Evolutionary conservation across 92 coral and sea anemone species (phyloP), one percentile per base, ranked within the genome.

Genomic region (Parazoanthus darwini): DNA sequence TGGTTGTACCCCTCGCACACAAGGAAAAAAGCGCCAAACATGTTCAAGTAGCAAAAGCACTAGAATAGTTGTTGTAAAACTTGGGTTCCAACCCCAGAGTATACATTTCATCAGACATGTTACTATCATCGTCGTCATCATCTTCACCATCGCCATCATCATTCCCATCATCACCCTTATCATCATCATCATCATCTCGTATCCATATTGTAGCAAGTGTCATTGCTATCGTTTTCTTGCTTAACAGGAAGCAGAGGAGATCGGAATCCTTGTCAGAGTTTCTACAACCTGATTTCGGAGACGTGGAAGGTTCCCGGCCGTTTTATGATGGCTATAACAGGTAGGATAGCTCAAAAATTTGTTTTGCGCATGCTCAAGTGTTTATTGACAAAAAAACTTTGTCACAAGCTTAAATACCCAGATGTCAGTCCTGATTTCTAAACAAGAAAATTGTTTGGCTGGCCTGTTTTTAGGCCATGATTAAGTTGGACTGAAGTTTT

Each of bases 231-330:
- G 43, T 56, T 44, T 51, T 78, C 48, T 74, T 35, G 37, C 14
- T 51, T 72, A 48, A 1, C 89, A 97, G 99, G 83, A 96, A 97
- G 22, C 94, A 89, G 77, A 91, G 94, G 25, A 94, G 99, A 78
- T 90, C 90, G 78, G 98, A 91, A 89, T 93, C 98, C 59, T 89
- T 97, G 77, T 95, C 97, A 23, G 99, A 97, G 88, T 97, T 97
- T 93, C 86, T 97, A 48, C 96, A 97, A 81, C 96, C 99, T 1
- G 99, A 97, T 80, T 96, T 95, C 39, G 92, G 93, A 44, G 98
- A 96, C 58, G 79, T 82, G 8, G 98, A 97, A 63, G 88, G 93
- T 44, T 90, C 92, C 38, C 92, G 97, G 87, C 99, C 99, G 1
- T 95, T 91, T 59, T 92, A 95, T 79, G 93, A 91, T 80, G 99